These are phyloP conservation scores for Hippotragus niger DNA, from an alignment of 2,113 vertebrate species.

Conservation along the genomic window DNA sequence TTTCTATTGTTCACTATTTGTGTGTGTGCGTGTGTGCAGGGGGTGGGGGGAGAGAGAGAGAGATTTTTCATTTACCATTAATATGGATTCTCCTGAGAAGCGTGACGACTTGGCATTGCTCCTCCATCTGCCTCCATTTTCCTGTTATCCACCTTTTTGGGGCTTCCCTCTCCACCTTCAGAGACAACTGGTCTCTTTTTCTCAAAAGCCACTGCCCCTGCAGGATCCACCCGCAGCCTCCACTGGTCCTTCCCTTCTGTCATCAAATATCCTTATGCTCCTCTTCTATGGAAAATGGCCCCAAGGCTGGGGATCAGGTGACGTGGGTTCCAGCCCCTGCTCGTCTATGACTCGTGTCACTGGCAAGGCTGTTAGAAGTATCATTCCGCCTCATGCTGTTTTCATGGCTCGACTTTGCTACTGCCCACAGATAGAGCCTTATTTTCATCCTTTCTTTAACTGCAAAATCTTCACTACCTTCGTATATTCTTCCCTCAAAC, in stretches of 20 bases:
- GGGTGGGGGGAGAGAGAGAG: not conserved
- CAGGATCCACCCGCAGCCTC: not conserved
- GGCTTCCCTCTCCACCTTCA: not conserved
- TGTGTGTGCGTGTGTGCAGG: not conserved
- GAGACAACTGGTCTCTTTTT: not conserved
- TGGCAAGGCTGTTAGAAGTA: not conserved
- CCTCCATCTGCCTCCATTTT: not conserved
- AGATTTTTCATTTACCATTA: not conserved
- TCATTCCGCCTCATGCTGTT: not conserved
- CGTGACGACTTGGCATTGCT: fast-evolving
- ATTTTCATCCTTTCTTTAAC: not conserved
- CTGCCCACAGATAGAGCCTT: not conserved
- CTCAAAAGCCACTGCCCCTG: not conserved
- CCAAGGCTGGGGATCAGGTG: not conserved
- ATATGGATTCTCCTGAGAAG: not conserved
- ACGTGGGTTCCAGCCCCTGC: fast-evolving
- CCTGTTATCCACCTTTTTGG: not conserved
- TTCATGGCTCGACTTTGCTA: not conserved
- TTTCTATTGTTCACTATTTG: not conserved
- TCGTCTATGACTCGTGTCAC: fast-evolving
- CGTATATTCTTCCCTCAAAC: not conserved
- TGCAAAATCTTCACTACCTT: not conserved
- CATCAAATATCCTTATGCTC: not conserved
- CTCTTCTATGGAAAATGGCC: not conserved
- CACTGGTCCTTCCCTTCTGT: not conserved